Evolutionary conservation across 2,888 invertebrate genomes (phyloP).

Genomic region (Lordiphosa fenestrarum): DNA sequence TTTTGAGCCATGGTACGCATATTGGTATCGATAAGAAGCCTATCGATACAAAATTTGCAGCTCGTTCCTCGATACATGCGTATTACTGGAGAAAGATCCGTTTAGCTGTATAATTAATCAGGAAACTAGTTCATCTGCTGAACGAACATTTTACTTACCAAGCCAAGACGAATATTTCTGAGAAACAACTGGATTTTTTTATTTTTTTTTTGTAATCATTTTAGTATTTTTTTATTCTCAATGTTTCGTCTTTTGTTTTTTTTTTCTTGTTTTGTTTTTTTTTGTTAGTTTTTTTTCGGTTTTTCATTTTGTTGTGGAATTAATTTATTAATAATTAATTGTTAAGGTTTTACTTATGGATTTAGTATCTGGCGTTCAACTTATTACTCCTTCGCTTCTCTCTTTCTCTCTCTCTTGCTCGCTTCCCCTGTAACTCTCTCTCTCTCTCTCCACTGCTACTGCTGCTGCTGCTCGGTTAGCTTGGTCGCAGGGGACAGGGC

Average conservation of each 20-base stretch:
- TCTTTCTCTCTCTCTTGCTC: slow-evolving; percentile 5
- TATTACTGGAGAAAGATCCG: too few relatives aligned
- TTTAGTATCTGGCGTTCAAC: slow-evolving; percentile 50
- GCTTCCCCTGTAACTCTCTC: slow-evolving; percentile 4
- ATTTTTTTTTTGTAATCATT: slow-evolving; percentile 61
- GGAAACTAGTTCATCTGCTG: too few relatives aligned
- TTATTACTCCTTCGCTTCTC: slow-evolving; percentile 12
- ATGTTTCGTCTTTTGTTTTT: slow-evolving; percentile 59
- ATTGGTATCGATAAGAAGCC: too few relatives aligned
- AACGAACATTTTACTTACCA: too few relatives aligned
- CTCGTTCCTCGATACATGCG: too few relatives aligned
- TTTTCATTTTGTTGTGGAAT: slow-evolving; percentile 44
- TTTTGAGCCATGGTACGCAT: too few relatives aligned
- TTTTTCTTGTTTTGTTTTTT: slow-evolving; percentile 40
- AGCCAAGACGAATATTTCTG: too few relatives aligned
- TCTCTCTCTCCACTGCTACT: not conserved
- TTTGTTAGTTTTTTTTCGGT: slow-evolving; percentile 30
- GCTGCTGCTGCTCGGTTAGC: too few relatives aligned
- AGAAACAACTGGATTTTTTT: not conserved
- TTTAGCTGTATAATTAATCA: too few relatives aligned
- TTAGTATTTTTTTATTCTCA: slow-evolving; percentile 69
- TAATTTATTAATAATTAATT: slow-evolving; percentile 65
- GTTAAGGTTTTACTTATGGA: slow-evolving; percentile 55
- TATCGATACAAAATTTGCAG: too few relatives aligned
- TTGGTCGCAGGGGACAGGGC: slow-evolving; percentile 5